Evolutionary conservation across 64 coral and sea anemone species (phyloP), one percentile per base, ranked within the genome.

Genomic region (Exaiptasia diaphana): DNA sequence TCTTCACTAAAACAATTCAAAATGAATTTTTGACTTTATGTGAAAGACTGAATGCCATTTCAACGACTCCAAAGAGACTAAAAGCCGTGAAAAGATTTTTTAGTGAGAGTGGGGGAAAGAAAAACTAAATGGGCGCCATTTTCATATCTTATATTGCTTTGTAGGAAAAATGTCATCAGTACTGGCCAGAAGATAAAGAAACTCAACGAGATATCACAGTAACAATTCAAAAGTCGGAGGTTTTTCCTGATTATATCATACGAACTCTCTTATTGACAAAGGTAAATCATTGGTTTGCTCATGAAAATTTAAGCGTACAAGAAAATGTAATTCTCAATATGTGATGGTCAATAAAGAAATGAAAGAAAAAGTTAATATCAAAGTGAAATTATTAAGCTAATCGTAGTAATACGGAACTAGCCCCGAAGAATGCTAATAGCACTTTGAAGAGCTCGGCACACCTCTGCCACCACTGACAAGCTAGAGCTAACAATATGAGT

Each of bases 121-220:
- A n/a, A n/a, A n/a, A n/a, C n/a, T n/a, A n/a, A n/a, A n/a, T n/a
- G n/a, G n/a, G n/a, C n/a, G n/a, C n/a, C n/a, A n/a, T n/a, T n/a
- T n/a, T n/a, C 2, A 65, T 36, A 26, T 61, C 30, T 65, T 65
- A 37, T 37, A 0, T 49, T 10, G 5, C 52, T 48, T 63, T 46
- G 5, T 43, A 93, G 91, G 76, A 49, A 28, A 93, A 93, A 44
- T 93, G 91, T 50, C 85, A 88, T 13, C 70, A 93, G 67, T 93
- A 93, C 55, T 93, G 91, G 91, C 91, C 91, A 15, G 85, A 93
- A 1, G 83, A 60, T 33, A 69, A 45, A 0, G 69, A 73, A 30
- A 83, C 46, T 2, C 83, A 83, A 33, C 62, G 71, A 41, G 31
- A 74, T 46, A 50, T 93, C 17, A 88, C 42, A 22, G 91, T 88